Conservation (phyloP, 2,113 vertebrate species). For the Cyrtonyx montezumae region DNA sequence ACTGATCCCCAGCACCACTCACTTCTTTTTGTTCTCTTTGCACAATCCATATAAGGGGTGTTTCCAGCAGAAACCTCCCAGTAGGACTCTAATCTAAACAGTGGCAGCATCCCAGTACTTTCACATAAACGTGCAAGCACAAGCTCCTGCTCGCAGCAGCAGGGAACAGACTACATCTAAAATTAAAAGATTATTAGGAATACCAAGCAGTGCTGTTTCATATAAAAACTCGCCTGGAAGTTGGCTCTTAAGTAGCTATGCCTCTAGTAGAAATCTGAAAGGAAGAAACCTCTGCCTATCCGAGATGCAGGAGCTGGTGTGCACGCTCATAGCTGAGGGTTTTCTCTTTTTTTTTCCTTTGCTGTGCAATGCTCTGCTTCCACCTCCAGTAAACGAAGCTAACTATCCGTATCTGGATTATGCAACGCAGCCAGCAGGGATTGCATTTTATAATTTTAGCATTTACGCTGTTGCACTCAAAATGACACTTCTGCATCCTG, state of each 20-base stretch:
- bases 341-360: neutral
- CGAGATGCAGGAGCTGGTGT: neutral
- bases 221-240: neutral
- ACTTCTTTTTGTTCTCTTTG: neutral
- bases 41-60: conserved; percentile 24
- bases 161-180: neutral
- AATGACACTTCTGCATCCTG: neutral
- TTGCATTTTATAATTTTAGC: neutral
- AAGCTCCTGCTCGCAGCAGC: neutral
- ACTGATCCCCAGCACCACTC: neutral
- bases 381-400: neutral
- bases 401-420: fast-evolving
- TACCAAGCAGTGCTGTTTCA: neutral
- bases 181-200: neutral
- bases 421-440: neutral
- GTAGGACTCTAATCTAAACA: conserved; percentile 16
- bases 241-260: neutral
- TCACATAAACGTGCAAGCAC: neutral
- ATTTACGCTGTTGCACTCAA: neutral
- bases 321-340: neutral
- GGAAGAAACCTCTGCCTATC: neutral
- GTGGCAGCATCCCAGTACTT: conserved; percentile 44
- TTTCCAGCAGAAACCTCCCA: conserved; percentile 50
- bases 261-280: neutral
- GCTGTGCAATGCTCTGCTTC: neutral